phyloP scores from a whole-genome alignment of 2,113 vertebrate genomes.

The Echinops telfairi region DNA sequence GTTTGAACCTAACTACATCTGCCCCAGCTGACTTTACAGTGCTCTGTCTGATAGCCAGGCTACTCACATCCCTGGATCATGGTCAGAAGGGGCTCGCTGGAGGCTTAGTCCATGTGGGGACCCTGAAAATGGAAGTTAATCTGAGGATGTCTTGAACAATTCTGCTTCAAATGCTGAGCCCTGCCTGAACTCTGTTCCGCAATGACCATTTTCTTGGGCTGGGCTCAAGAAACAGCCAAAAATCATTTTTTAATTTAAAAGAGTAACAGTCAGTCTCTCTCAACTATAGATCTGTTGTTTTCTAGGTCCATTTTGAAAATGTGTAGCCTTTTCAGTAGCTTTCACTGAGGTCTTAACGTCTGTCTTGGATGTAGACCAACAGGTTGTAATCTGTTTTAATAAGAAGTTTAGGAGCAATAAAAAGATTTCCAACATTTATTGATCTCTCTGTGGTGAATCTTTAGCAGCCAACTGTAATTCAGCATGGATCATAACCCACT shows the following conservation, averaged over 20 bases:
- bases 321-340: too few species aligned
- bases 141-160: neutral
- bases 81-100: too few species aligned
- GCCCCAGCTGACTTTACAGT: too few species aligned
- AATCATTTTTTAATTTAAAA: neutral
- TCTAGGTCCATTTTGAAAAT: neutral
- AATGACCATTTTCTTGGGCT: neutral
- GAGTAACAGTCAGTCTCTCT: neutral
- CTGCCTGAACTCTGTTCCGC: neutral
- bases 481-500: neutral
- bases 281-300: neutral
- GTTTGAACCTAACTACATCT: too few species aligned
- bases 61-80: too few species aligned
- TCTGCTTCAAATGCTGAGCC: neutral
- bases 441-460: neutral
- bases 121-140: too few species aligned
- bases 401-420: neutral
- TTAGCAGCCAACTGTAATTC: slow-evolving; percentile 45
- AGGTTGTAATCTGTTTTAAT: neutral
- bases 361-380: neutral
- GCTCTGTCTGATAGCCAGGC: too few species aligned
- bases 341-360: neutral
- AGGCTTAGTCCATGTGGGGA: too few species aligned
- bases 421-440: neutral
- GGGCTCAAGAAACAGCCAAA: neutral